Base-by-base conservation (phyloP, 2,888 invertebrate species). In the Zeuzera pyrina region DNA sequence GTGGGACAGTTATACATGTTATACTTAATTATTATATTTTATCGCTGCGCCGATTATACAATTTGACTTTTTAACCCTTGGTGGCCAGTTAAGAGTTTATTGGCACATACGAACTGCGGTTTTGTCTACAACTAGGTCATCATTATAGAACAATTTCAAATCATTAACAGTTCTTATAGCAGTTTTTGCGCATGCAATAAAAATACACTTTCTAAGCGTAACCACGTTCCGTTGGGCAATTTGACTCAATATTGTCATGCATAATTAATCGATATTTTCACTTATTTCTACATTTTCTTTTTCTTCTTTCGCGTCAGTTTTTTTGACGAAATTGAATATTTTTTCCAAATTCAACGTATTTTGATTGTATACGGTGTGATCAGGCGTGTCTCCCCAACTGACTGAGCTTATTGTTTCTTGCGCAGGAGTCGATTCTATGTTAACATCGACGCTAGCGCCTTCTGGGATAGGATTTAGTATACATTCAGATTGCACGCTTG, bases 321-420 rank as follows among this genome's bases (percentile, higher is more conserved):
- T 66, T 12, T 40, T 45, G 24, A 36, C 44, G 30, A 74, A 72
- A 43, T 57, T 71, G 42, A 81, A 81, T 33, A 83, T 71, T 39
- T 66, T 74, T 5, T 83, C 79, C 6, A 84, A 60, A 42, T 73
- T 79, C 10, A 84, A 47, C 3, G 67, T 84, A 38, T 84, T 79
- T 41, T 84, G 84, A 15, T 83, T 84, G 39, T 78, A 84, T 1
- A 84, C 44, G 0, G 76, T 73, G 22, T 81, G 78, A 1, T 83
- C 78, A 0, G 66, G 68, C 0, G 62, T 48, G 12, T 84, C 84
- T 0, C 84, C 84, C 84, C 84, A 84, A 29, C 76, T 76, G 0
- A 77, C 41, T 0, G 70, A 68, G 0, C 77, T 76, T 10, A 62
- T 49, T 11, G 62, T 47, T 13, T 55, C 62, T 19, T 39, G 46